phyloP scores from a whole-genome alignment of 2,888 invertebrate genomes.

The Ischnura elegans region DNA sequence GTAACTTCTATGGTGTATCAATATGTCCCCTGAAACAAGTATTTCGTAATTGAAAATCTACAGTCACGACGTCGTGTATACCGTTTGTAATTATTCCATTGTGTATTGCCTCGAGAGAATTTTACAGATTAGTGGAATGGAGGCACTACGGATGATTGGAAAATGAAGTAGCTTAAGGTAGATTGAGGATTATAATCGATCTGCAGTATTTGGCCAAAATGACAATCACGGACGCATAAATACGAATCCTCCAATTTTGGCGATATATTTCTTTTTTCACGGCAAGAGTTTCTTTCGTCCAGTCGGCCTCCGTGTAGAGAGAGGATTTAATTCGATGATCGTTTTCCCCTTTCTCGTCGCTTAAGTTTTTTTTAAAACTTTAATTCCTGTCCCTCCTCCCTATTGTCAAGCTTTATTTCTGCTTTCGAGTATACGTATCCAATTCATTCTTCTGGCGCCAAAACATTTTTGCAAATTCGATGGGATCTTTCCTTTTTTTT shows the following conservation, averaged over 20 bases:
- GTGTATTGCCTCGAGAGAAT: too few species aligned
- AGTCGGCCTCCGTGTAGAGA: background rate
- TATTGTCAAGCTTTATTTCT: background rate
- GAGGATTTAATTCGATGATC: slow-evolving; percentile 3
- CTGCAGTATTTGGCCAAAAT: background rate
- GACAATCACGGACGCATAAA: background rate
- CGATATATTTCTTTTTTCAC: background rate
- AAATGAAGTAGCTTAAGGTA: background rate
- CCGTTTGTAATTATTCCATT: too few species aligned
- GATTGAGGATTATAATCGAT: background rate
- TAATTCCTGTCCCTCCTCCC: background rate
- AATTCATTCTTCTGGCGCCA: background rate
- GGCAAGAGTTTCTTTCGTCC: background rate
- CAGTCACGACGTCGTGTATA: too few species aligned
- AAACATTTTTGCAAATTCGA: background rate
- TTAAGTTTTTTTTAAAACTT: background rate
- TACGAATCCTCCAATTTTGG: background rate
- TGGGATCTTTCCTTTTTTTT: background rate
- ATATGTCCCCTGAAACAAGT: too few species aligned
- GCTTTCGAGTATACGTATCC: background rate
- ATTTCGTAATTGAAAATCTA: too few species aligned
- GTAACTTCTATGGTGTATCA: too few species aligned
- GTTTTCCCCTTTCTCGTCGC: background rate
- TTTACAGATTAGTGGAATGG: background rate
- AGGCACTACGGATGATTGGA: background rate